A percentile compares a stretch with the other conserved stretches of the same genome.
Conservation (phyloP, 2,888 invertebrate genomes). For the Macrosoma leucophasiata region DNA sequence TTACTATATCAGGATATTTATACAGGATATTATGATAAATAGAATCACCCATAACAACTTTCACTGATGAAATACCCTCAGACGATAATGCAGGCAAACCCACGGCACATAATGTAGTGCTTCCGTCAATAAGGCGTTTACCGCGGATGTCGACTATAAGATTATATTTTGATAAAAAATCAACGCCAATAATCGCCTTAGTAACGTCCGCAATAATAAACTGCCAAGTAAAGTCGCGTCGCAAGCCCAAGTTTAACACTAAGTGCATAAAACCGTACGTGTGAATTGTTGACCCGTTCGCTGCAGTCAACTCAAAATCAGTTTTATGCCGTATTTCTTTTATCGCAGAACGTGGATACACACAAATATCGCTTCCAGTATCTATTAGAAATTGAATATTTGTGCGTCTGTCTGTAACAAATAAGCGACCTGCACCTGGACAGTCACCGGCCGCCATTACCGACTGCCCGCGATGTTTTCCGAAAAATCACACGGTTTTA, state of each 20-base stretch:
- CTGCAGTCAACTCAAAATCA: slow-evolving; percentile 32
- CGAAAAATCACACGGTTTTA: slow-evolving; percentile 23
- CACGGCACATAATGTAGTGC: too few species aligned
- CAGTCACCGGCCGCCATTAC: slow-evolving; percentile 25
- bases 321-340: slow-evolving; percentile 6
- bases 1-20: too few species aligned
- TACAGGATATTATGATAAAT: too few species aligned
- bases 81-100: too few species aligned
- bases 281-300: slow-evolving; percentile 32
- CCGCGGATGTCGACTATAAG: too few species aligned
- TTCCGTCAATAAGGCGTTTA: too few species aligned
- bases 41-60: too few species aligned
- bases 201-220: too few species aligned
- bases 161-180: too few species aligned
- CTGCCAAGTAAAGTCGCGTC: slow-evolving; percentile 25
- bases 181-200: too few species aligned
- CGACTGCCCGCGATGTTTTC: slow-evolving; percentile 28
- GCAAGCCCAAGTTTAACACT: slow-evolving; percentile 17
- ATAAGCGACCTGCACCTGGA: slow-evolving; percentile 24
- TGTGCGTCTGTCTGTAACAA: slow-evolving; percentile 24
- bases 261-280: slow-evolving; percentile 18
- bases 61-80: too few species aligned
- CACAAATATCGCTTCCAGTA: slow-evolving; percentile 18
- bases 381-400: slow-evolving; percentile 26
- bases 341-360: slow-evolving; percentile 12